A percentile compares a stretch with the other conserved stretches of the same genome.
Conservation (phyloP, 2,888 invertebrate genomes). For the Tridacna crocea region DNA sequence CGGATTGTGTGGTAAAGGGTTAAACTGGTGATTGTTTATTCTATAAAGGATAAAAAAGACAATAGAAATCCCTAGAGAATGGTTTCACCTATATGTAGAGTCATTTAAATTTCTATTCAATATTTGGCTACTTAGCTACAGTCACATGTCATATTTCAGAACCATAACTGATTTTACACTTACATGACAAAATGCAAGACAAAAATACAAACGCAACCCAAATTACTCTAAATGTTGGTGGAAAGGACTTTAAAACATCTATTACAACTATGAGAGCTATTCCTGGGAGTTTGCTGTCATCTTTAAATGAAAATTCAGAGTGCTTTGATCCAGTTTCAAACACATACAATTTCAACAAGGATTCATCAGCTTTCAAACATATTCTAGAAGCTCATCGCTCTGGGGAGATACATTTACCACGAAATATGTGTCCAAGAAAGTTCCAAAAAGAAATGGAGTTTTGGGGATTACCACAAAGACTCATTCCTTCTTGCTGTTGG, state of each 20-base stretch:
- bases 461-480: conserved; percentile 12
- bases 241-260: conserved; percentile 5
- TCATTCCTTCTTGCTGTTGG: conserved; percentile 24
- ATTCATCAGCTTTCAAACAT: conserved; percentile 48
- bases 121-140: no score
- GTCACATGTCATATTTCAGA: no score
- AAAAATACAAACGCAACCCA: neutral
- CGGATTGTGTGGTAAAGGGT: neutral
- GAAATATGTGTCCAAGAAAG: conserved; percentile 11
- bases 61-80: no score
- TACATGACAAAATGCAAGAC: neutral
- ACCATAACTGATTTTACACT: no score
- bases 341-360: conserved; percentile 56
- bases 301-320: neutral
- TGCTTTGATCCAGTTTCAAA: conserved; percentile 1
- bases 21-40: neutral
- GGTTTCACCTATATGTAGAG: no score
- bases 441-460: conserved; percentile 22
- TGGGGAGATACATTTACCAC: conserved; percentile 14
- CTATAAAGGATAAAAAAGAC: no score
- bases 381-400: conserved; percentile 33
- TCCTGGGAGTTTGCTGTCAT: conserved; percentile 4
- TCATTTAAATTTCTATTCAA: no score
- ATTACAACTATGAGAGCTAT: neutral
- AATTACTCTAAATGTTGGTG: conserved; percentile 4